A percentile compares a stretch with the other conserved stretches of the same genome.
Conservation (phyloP, 2,888 invertebrate genomes). For the Drosophila incognita region DNA sequence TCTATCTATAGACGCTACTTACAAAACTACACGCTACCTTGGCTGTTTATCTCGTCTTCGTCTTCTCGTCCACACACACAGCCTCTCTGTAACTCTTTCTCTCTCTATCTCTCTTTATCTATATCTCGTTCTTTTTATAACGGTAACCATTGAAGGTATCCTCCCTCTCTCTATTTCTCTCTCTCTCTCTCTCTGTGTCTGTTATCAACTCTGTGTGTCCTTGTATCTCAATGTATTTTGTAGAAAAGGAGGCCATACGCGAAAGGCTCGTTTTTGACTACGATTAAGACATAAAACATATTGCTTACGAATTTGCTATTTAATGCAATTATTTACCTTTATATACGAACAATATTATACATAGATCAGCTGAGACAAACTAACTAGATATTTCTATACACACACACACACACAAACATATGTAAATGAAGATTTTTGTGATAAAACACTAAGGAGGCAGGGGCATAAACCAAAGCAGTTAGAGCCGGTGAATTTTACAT, state of each 20-base stretch:
- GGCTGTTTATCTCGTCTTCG: constrained; percentile 1
- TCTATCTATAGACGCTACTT: neutral
- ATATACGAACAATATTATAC: constrained; percentile 50
- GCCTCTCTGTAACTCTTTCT: neutral
- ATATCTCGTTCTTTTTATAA: neutral
- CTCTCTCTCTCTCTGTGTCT: constrained; percentile 13
- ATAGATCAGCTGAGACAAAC: constrained; percentile 41
- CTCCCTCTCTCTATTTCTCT: constrained; percentile 4
- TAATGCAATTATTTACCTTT: constrained; percentile 76
- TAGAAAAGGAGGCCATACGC: constrained; percentile 18
- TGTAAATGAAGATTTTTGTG: constrained; percentile 73
- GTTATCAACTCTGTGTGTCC: neutral
- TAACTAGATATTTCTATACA: constrained; percentile 47
- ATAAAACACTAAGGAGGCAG: constrained; percentile 62
- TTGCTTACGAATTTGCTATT: constrained; percentile 81
- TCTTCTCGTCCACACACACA: neutral
- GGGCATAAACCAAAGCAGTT: constrained; percentile 14
- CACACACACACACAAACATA: constrained; percentile 37
- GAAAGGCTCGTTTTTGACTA: constrained; percentile 24
- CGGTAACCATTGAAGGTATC: neutral
- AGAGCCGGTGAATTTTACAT: constrained; percentile 73
- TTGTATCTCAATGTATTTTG: constrained; percentile 25
- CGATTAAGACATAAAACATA: constrained; percentile 67
- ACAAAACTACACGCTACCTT: constrained; percentile 15
- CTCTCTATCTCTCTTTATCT: neutral